A percentile compares a stretch with the other conserved stretches of the same genome.
Conservation (phyloP, 1,140 invertebrate genomes). For the Heliconius hewitsoni region DNA sequence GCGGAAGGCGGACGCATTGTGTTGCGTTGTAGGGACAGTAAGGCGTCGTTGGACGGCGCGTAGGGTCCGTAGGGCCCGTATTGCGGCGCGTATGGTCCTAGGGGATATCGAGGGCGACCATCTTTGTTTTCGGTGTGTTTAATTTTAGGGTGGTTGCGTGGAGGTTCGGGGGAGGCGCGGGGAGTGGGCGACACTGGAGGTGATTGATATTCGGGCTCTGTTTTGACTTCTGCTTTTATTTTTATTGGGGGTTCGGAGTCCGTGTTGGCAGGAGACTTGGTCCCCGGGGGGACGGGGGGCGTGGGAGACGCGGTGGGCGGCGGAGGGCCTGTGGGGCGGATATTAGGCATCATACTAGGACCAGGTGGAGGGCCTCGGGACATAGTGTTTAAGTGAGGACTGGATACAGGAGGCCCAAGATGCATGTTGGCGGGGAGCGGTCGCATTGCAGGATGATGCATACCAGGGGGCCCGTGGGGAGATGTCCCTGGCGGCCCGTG, state of each 20-base stretch:
- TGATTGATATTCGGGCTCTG: slow-evolving; percentile 66
- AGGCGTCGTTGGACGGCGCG: slow-evolving; percentile 49
- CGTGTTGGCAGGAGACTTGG: slow-evolving; percentile 22
- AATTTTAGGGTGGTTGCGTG: slow-evolving; percentile 62
- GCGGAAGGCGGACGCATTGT: neutral
- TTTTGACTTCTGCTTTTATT: slow-evolving; percentile 70
- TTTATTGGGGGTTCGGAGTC: slow-evolving; percentile 49
- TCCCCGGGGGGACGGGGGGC: slow-evolving; percentile 18
- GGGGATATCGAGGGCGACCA: slow-evolving; percentile 62
- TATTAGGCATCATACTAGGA: neutral
- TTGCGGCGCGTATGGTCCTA: slow-evolving; percentile 75
- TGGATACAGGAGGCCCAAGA: slow-evolving; percentile 30
- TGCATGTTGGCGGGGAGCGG: no score
- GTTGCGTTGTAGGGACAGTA: neutral
- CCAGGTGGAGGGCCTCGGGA: neutral
- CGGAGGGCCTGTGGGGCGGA: slow-evolving; percentile 23
- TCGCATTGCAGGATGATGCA: slow-evolving; percentile 9
- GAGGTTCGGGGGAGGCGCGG: slow-evolving; percentile 54
- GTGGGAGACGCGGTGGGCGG: slow-evolving; percentile 8
- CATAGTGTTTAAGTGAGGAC: slow-evolving; percentile 15
- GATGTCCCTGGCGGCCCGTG: slow-evolving; percentile 29
- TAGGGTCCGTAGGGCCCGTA: slow-evolving; percentile 73
- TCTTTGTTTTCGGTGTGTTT: slow-evolving; percentile 74
- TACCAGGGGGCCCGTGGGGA: slow-evolving; percentile 1
- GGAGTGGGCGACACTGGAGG: slow-evolving; percentile 51